Conservation (phyloP, 2,113 vertebrate genomes). For the Perca flavescens region DNA sequence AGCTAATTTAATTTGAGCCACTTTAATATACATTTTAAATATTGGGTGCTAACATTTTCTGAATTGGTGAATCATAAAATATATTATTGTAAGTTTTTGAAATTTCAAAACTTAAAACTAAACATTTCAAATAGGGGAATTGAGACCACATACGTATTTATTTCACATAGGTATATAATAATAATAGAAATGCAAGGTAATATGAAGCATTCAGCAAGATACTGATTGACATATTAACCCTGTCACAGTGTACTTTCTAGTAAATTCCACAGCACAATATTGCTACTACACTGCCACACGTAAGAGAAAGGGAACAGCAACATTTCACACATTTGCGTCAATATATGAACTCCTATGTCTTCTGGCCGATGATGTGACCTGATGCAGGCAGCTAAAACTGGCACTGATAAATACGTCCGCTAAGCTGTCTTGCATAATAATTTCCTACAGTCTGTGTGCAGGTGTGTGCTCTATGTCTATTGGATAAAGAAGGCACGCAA, state of each 20-base stretch:
- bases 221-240: too few relatives aligned
- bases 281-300: not conserved
- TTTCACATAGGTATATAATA: too few relatives aligned
- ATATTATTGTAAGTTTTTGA: not conserved
- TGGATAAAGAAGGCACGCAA: not conserved
- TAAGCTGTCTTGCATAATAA: conserved; percentile 19
- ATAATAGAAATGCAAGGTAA: too few relatives aligned
- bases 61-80: not conserved
- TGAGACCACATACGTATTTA: too few relatives aligned
- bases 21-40: not conserved
- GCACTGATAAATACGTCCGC: conserved; percentile 1
- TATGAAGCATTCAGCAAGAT: too few relatives aligned
- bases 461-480: not conserved
- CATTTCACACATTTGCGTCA: not conserved
- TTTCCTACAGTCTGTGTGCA: not conserved
- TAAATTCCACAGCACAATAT: not conserved
- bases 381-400: not conserved
- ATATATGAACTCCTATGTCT: not conserved
- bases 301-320: not conserved
- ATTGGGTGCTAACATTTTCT: not conserved
- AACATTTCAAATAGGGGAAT: too few relatives aligned
- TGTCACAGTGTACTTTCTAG: too few relatives aligned
- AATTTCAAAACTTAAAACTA: too few relatives aligned
- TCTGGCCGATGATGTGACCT: not conserved
- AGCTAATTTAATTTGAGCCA: not conserved